Base-by-base conservation (phyloP, 2,797 vertebrate species). In the Hypotaenidia okinawae region DNA sequence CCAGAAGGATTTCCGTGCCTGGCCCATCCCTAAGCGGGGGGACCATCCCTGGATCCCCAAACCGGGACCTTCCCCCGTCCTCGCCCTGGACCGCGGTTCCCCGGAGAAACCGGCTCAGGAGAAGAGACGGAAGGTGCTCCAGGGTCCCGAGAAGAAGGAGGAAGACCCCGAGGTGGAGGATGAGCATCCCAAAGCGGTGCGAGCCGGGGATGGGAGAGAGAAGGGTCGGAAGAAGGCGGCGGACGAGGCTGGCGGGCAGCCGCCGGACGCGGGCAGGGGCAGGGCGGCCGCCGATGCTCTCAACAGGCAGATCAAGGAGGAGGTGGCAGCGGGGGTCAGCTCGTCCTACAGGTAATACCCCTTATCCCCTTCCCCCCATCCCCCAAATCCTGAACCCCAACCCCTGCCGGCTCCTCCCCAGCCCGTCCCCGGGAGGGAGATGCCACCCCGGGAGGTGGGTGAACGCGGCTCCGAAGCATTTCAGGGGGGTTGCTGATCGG, bases 41-140 rank as follows among this genome's bases (percentile, higher is more conserved):
- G 99, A 99, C 95, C 99, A 99, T 33, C 99, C 99, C 22, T 99
- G 99, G 99, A 99, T 99, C 97, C 98, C 98, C 79, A 99, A 99
- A 96, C 97, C 98, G 3, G 78, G 97, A 30, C 95, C 97, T 16
- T 89, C 97, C 22, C 86, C 97, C 23, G 80, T 97, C 9, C 94
- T 97, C 6, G 96, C 98, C 16, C 70, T 77, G 41, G 97, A 95
- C 5, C 96, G 85, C 75, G 94, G 76, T 4, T 75, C 87, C 75
- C 97, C 77, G 37, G 96, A 95, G 81, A 91, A 90, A 2, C 33
- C 94, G 0, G 87, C 89, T 41, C 82, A 93, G 70, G 97, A 97
- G 96, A 98, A 37, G 89, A 14, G 97, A 94, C 32, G 98, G 97
- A 55, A 98, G 92, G 97, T 98, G 45, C 98, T 98, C 15, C 97